Percentiles rank a stretch among this genome's conserved stretches.
phyloP scores from a whole-genome alignment of 1,140 invertebrate genomes.

The Diuraphis noxia region DNA sequence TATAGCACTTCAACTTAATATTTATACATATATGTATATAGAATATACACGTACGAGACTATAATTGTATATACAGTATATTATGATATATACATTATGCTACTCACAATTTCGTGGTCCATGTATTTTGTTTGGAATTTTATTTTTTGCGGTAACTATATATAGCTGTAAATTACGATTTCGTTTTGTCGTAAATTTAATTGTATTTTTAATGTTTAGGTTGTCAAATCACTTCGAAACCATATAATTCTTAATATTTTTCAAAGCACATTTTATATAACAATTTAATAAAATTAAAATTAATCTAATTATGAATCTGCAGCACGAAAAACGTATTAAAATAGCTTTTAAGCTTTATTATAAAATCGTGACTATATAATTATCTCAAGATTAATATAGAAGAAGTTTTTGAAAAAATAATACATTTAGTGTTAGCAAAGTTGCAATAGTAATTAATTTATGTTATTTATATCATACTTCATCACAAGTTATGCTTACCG shows the following conservation, averaged over 20 bases:
- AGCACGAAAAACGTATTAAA: slow-evolving; percentile 24
- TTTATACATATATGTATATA: neutral
- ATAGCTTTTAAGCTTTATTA: neutral
- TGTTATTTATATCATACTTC: neutral
- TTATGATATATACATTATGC: neutral
- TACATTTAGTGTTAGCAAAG: neutral
- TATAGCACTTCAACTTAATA: neutral
- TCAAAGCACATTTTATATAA: neutral
- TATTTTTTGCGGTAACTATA: neutral
- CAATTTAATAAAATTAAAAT: neutral
- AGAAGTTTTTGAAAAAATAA: neutral
- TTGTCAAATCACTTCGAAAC: neutral
- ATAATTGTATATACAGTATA: too few species aligned
- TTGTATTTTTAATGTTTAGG: neutral
- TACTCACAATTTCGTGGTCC: neutral
- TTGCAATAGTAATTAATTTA: neutral
- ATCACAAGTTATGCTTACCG: too few species aligned
- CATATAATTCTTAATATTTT: neutral
- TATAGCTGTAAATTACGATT: neutral
- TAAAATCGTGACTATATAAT: neutral
- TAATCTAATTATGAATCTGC: neutral
- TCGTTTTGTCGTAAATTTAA: neutral
- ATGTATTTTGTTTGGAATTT: neutral
- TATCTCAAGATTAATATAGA: neutral
- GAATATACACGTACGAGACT: neutral